Evolutionary conservation across 2,113 vertebrate species (phyloP).

Genomic region (Poecile atricapillus): DNA sequence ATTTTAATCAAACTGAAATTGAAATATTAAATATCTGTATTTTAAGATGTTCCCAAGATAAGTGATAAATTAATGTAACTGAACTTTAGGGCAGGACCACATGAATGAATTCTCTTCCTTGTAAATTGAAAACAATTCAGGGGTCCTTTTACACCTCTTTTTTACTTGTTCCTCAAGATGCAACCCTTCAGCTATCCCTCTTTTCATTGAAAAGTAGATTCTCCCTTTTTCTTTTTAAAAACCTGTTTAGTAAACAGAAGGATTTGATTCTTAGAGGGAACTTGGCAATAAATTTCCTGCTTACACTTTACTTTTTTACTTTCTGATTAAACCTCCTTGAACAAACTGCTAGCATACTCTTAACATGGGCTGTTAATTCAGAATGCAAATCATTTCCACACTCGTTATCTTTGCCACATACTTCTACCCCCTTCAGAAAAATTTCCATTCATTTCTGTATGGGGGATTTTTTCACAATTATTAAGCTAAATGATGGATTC

Average conservation of each 20-base stretch:
- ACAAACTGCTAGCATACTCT: slow-evolving; percentile 53
- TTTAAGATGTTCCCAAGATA: background rate
- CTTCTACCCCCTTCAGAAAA: background rate
- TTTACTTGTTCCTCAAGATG: slow-evolving; percentile 1
- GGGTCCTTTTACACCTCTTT: background rate
- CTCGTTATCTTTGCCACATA: background rate
- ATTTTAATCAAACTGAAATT: background rate
- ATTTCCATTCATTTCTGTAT: slow-evolving; percentile 1
- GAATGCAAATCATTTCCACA: background rate
- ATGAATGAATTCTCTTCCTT: background rate
- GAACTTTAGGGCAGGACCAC: background rate
- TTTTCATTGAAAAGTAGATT: slow-evolving; percentile 47
- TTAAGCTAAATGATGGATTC: background rate
- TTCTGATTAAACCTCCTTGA: slow-evolving; percentile 64
- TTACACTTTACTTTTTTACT: slow-evolving; percentile 35
- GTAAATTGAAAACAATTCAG: background rate
- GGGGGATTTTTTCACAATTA: background rate
- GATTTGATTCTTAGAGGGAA: slow-evolving; percentile 39
- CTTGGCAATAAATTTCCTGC: slow-evolving; percentile 55
- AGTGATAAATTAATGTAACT: background rate
- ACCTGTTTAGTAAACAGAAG: slow-evolving; percentile 59
- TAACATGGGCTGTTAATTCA: slow-evolving; percentile 57
- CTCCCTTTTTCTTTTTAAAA: slow-evolving; percentile 17
- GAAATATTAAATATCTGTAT: background rate
- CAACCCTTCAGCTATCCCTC: background rate